Evolutionary conservation across 2,797 vertebrate genomes (phyloP).

Genomic region (Danio aesculapii): DNA sequence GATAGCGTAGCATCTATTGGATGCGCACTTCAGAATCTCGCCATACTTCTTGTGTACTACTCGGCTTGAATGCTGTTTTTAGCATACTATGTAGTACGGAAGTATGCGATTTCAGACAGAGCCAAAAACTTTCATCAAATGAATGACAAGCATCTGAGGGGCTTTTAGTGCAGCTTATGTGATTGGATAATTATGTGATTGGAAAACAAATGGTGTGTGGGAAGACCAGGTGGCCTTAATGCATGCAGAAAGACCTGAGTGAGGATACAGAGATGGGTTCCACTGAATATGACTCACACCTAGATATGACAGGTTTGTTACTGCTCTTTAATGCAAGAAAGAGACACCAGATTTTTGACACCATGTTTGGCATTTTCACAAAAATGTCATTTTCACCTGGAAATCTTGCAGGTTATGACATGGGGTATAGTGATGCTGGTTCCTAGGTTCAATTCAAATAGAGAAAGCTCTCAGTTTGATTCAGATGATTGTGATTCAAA

Average conservation of each 20-base stretch:
- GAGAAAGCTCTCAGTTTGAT: neutral
- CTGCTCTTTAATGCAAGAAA: conserved; percentile 59
- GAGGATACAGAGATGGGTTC: conserved; percentile 19
- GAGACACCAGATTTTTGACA: conserved; percentile 52
- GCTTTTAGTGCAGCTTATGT: conserved; percentile 9
- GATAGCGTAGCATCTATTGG: too few species aligned
- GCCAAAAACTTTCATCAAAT: neutral
- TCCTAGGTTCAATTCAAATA: neutral
- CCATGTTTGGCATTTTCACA: conserved; percentile 69
- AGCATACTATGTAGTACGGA: too few species aligned
- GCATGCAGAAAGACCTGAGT: conserved; percentile 14
- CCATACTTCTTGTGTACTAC: too few species aligned
- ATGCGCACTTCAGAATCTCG: too few species aligned
- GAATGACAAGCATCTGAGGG: too few species aligned
- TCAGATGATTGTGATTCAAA: neutral
- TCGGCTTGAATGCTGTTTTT: too few species aligned
- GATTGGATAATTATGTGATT: conserved; percentile 22
- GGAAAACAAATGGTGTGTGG: conserved; percentile 55
- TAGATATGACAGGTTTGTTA: conserved; percentile 37
- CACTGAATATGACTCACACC: conserved; percentile 22
- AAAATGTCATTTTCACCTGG: conserved; percentile 48
- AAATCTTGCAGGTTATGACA: neutral
- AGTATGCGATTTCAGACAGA: too few species aligned
- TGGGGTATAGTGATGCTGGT: neutral
- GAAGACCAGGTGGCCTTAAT: conserved; percentile 36